phyloP scores from a whole-genome alignment of 2,113 vertebrate species.

The Neodon shergylaensis region DNA sequence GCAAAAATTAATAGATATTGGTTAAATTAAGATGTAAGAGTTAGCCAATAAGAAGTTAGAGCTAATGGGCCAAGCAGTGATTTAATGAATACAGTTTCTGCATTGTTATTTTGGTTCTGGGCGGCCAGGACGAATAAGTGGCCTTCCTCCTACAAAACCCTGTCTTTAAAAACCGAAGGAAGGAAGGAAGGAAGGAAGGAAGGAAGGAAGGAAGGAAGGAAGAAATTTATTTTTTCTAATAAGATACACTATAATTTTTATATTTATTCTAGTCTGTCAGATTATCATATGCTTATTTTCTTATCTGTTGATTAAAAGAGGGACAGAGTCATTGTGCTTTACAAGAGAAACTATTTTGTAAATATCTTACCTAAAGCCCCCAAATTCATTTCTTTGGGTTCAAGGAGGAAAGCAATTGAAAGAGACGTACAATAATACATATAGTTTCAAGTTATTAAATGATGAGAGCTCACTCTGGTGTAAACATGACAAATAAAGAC shows the following conservation, averaged over 20 bases:
- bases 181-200: no score
- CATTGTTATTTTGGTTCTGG: no score
- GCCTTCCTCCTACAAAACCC: no score
- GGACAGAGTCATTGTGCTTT: background rate
- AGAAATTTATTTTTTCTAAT: slow-evolving; percentile 42
- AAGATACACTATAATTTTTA: slow-evolving; percentile 31
- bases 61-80: no score
- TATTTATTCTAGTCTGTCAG: slow-evolving; percentile 42
- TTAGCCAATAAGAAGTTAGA: no score
- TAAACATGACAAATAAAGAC: background rate
- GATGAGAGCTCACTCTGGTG: slow-evolving; percentile 33
- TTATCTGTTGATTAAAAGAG: background rate
- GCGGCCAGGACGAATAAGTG: no score
- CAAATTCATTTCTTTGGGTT: slow-evolving; percentile 28
- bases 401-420: background rate
- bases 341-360: slow-evolving; percentile 9
- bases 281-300: slow-evolving; percentile 56
- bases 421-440: slow-evolving; percentile 33
- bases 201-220: no score
- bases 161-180: no score
- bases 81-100: no score
- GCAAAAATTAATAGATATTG: no score
- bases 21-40: no score
- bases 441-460: slow-evolving; percentile 7
- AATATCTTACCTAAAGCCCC: slow-evolving; percentile 7